Evolutionary conservation across 1,140 invertebrate species (phyloP).

Genomic region (Euwallacea fornicatus): DNA sequence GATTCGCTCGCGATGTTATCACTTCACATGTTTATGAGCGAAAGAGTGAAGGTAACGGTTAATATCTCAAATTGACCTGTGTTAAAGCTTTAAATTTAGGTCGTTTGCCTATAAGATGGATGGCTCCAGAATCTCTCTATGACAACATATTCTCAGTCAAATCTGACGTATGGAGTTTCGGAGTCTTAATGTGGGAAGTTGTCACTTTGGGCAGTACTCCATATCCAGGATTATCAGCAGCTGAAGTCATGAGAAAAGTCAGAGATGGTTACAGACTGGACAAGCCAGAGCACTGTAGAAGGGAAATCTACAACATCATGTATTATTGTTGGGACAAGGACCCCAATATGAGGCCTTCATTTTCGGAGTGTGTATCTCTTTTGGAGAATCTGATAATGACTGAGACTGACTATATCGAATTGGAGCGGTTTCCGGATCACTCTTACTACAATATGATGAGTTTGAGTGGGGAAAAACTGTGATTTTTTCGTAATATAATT

Average conservation of each 20-base stretch:
- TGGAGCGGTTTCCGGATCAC: conserved; percentile 90
- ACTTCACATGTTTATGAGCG: conserved; percentile 84
- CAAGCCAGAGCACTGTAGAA: conserved; percentile 84
- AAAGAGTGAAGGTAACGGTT: conserved; percentile 75
- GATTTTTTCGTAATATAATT: conserved; percentile 1
- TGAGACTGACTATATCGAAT: conserved; percentile 90
- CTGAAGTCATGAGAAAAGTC: conserved; percentile 80
- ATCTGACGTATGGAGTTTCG: conserved; percentile 93
- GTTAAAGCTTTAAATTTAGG: conserved; percentile 8
- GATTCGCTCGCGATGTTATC: conserved; percentile 84
- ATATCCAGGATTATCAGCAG: conserved; percentile 82
- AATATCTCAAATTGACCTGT: background rate
- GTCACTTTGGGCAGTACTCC: conserved; percentile 88
- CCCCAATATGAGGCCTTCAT: conserved; percentile 73
- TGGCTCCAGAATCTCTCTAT: conserved; percentile 91
- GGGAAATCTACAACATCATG: conserved; percentile 92
- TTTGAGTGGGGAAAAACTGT: conserved; percentile 77
- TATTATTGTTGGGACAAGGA: conserved; percentile 91
- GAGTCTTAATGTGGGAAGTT: conserved; percentile 92
- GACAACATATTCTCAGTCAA: conserved; percentile 90
- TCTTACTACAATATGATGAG: conserved; percentile 90
- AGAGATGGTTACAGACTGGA: conserved; percentile 82
- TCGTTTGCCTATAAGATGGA: conserved; percentile 77
- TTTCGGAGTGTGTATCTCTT: conserved; percentile 75
- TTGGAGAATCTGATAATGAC: conserved; percentile 80